These are phyloP conservation scores for Cynodonichthys magdalenae DNA, from an alignment of 2,797 vertebrate genomes.

Conservation along the genomic window DNA sequence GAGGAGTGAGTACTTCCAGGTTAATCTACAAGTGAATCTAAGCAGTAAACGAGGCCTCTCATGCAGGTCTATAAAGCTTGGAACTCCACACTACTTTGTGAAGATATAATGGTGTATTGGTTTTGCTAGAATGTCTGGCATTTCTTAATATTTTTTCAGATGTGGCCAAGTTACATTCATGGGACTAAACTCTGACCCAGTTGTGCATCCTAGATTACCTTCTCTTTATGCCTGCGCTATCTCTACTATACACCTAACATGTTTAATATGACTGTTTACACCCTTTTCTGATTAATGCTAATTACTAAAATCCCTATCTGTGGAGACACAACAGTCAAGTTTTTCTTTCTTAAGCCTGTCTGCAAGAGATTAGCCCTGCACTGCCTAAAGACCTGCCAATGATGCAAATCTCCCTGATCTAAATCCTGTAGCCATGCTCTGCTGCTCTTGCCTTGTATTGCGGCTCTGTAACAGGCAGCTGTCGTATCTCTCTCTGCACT, in stretches of 20 bases:
- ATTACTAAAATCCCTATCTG: constrained; percentile 78
- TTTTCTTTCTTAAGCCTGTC: constrained; percentile 78
- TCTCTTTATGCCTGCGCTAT: constrained; percentile 35
- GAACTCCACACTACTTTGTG: no score
- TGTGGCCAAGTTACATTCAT: background rate
- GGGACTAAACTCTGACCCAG: constrained; percentile 31
- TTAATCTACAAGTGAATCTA: no score
- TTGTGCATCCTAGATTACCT: constrained; percentile 27
- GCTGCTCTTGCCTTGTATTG: constrained; percentile 54
- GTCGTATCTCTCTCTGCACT: constrained; percentile 48
- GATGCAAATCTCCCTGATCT: constrained; percentile 80
- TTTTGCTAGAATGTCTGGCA: no score
- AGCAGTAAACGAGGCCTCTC: no score
- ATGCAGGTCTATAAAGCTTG: no score
- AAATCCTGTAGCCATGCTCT: constrained; percentile 77
- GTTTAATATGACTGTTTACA: constrained; percentile 51
- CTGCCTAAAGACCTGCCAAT: constrained; percentile 73
- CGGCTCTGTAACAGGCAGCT: constrained; percentile 52
- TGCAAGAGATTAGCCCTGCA: constrained; percentile 76
- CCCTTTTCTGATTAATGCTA: constrained; percentile 78
- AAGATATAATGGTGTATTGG: no score
- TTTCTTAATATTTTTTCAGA: background rate
- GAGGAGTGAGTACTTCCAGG: no score
- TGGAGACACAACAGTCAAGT: constrained; percentile 67
- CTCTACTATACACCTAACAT: constrained; percentile 52